Evolutionary conservation across 2,113 vertebrate genomes (phyloP), one percentile per base, ranked within the genome.

Genomic region (Zeus faber): DNA sequence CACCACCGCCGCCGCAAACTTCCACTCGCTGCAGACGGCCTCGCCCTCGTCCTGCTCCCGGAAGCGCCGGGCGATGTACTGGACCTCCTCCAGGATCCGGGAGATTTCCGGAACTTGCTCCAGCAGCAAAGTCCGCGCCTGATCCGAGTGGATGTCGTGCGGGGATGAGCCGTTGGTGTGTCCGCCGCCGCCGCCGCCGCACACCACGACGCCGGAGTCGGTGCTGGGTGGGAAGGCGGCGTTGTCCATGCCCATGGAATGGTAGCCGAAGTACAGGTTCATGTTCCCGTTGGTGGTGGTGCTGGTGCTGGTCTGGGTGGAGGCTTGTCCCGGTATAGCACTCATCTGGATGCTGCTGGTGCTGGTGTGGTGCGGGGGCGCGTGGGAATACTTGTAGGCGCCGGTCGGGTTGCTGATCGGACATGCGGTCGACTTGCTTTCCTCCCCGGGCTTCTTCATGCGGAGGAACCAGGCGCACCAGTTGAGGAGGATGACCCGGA

Each of bases 401-500:
- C 18, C 24, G 44, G 82, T 5, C 50, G 74, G 9, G 2, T 57
- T 16, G n/a, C n/a, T n/a, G n/a, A n/a, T n/a, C n/a, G n/a, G n/a
- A n/a, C n/a, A n/a, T n/a, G n/a, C n/a, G n/a, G n/a, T n/a, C n/a
- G n/a, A n/a, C 55, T 87, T 91, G 31, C 70, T 83, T 5, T 86
- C 91, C 56, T 94, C 90, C 1, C 93, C 91, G 0, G 92, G 92
- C 27, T 94, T 94, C 62, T 92, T 96, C 93, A 96, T 96, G 9
- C 91, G 76, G 48, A 96, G 81, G 72, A 96, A 92, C 93, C 93
- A 95, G 41, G 93, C 92, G 2, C 92, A 95, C 92, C 93, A 95
- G 62, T 95, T 93, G 18, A 95, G 85, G 21, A 96, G 78, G 61
- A 94, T 63, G 31, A 92, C 81, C 1, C 91, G 64, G 20, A 92